Base-by-base conservation (phyloP, 2,113 vertebrate genomes). In the Andinoacara biseriatus region DNA sequence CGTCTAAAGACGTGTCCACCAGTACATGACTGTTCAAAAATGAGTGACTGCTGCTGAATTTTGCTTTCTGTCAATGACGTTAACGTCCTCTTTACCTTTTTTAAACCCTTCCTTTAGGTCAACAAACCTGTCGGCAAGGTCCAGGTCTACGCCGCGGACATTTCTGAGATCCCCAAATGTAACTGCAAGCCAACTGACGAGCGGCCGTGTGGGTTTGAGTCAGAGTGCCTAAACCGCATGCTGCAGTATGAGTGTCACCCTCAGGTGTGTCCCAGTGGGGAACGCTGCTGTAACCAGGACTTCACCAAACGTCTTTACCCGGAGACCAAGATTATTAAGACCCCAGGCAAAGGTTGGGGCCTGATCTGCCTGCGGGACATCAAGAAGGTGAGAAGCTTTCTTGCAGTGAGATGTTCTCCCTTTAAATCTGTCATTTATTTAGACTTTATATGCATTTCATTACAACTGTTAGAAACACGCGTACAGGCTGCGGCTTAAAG, bases 231-330 rank as follows among this genome's bases (percentile, higher is more conserved):
- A 15, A 99, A 99, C 91, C 95, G 98, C 72, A 99, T 99, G 98
- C 93, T 99, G 82, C 97, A 98, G 96, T 99, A 99, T 13, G 98
- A 99, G 94, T 99, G 98, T 92, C 98, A 99, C 87, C 97, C 98
- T 0, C 97, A 99, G 89, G 97, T 99, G 5, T 99, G 98, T 63
- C 98, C 97, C 0, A 98, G 96, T 0, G 97, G 97, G 0, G 96
- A 94, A 31, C 94, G 90, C 52, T 99, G 98, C 95, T 98, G 98
- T 60, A 99, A 99, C 95, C 98, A 98, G 92, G 97, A 97, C 93
- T 99, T 99, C 62, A 98, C 96, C 26, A 98, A 99, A 46, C 97
- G 98, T 14, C 97, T 97, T 31, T 99, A 99, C 93, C 98, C 98
- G 0, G 98, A 99, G 86, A 99, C 98, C 56, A 97, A 99, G 95